Conservation (phyloP, 2,888 invertebrate species). For the Melieria picta region DNA sequence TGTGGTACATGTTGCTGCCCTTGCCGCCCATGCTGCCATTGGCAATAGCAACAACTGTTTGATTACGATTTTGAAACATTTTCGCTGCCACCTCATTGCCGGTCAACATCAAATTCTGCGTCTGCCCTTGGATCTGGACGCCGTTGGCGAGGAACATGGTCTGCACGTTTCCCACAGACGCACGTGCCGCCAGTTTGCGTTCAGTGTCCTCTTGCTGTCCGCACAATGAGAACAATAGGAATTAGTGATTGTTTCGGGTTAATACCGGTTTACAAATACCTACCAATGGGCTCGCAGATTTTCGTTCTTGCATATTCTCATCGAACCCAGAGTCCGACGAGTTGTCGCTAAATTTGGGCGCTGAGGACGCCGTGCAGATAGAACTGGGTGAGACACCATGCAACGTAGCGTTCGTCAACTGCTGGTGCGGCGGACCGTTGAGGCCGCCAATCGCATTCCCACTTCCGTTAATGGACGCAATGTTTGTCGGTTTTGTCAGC, state of each 20-base stretch:
- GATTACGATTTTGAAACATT: slow-evolving; percentile 56
- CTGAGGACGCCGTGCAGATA: slow-evolving; percentile 45
- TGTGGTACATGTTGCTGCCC: slow-evolving; percentile 22
- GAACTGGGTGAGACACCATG: slow-evolving; percentile 53
- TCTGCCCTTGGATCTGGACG: slow-evolving; percentile 55
- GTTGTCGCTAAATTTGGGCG: slow-evolving; percentile 70
- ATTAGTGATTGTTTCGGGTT: background rate
- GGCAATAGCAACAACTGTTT: slow-evolving; percentile 13
- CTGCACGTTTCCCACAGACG: slow-evolving; percentile 44
- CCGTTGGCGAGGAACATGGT: slow-evolving; percentile 60
- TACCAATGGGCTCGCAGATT: slow-evolving; percentile 62
- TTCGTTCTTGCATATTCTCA: slow-evolving; percentile 67
- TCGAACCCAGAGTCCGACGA: slow-evolving; percentile 81
- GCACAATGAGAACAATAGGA: slow-evolving; percentile 21
- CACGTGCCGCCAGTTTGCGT: slow-evolving; percentile 51
- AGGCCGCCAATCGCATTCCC: background rate
- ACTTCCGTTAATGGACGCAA: background rate
- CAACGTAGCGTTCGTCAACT: slow-evolving; percentile 30
- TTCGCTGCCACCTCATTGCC: slow-evolving; percentile 60
- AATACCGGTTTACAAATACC: slow-evolving; percentile 33
- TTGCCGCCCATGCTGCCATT: background rate
- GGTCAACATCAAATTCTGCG: slow-evolving; percentile 57
- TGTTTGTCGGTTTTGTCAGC: slow-evolving; percentile 36
- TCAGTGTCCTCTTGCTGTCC: slow-evolving; percentile 57
- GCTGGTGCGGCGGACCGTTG: background rate